Evolutionary conservation across 2,888 invertebrate species (phyloP).

Genomic region (Mamestra brassicae): DNA sequence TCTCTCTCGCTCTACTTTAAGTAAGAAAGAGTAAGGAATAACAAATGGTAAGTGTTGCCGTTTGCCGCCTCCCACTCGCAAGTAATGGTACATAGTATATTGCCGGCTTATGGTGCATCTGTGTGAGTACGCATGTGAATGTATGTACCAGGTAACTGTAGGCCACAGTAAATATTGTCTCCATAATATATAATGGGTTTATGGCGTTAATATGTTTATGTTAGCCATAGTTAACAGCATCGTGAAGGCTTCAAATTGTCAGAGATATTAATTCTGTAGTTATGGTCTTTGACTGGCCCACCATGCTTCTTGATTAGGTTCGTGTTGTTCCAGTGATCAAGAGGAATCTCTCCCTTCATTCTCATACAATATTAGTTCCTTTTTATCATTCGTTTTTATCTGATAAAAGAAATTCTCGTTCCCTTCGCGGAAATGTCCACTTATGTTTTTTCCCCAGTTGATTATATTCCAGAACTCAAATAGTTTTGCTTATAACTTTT

Average conservation of each 20-base stretch:
- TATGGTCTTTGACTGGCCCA: slow-evolving; percentile 9
- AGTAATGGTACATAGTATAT: slow-evolving; percentile 69
- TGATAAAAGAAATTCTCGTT: slow-evolving; percentile 6
- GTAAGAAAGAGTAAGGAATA: slow-evolving; percentile 74
- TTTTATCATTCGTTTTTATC: background rate
- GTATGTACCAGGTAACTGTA: slow-evolving; percentile 65
- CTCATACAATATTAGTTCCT: background rate
- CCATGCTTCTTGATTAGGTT: background rate
- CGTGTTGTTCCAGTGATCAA: background rate
- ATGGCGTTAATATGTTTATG: slow-evolving; percentile 53
- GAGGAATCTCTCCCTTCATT: background rate
- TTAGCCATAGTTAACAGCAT: slow-evolving; percentile 38
- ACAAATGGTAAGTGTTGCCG: slow-evolving; percentile 70
- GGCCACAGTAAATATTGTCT: slow-evolving; percentile 61
- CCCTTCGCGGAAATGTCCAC: background rate
- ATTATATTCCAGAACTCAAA: slow-evolving; percentile 9
- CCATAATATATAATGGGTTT: slow-evolving; percentile 47
- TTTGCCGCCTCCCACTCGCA: slow-evolving; percentile 80
- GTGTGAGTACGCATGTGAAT: slow-evolving; percentile 50
- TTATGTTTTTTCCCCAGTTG: slow-evolving; percentile 19
- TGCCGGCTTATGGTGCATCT: slow-evolving; percentile 54
- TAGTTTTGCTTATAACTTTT: slow-evolving; percentile 29
- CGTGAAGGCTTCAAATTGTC: slow-evolving; percentile 36
- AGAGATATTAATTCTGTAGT: slow-evolving; percentile 23
- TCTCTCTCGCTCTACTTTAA: slow-evolving; percentile 71